Conservation (phyloP, 2,113 vertebrate genomes). For the Coracopsis vasa region DNA sequence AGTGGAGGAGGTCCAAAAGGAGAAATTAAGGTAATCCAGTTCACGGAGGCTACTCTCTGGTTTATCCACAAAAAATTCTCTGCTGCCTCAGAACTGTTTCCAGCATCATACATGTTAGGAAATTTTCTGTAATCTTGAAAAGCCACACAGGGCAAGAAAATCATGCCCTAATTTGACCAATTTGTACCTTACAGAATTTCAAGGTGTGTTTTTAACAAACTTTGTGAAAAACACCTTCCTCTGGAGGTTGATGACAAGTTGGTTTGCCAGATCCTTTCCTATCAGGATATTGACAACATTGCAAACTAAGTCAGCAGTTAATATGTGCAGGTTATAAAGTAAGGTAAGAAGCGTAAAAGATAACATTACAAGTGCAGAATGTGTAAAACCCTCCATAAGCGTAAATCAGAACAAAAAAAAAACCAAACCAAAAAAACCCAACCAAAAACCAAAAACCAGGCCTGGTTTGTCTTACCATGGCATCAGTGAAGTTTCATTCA, state of each 20-base stretch:
- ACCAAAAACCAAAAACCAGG: no score
- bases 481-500: neutral
- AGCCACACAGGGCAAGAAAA: neutral
- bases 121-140: neutral
- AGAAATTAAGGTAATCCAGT: neutral
- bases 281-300: fast-evolving
- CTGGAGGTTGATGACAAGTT: neutral
- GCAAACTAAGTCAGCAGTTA: neutral
- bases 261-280: neutral
- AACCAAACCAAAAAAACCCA: no score
- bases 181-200: neutral
- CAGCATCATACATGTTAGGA: neutral
- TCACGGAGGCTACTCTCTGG: neutral
- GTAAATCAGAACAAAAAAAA: neutral
- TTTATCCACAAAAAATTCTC: neutral
- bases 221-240: neutral
- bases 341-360: neutral
- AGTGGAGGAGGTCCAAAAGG: neutral
- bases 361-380: neutral
- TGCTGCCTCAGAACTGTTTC: neutral
- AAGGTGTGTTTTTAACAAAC: neutral
- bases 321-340: neutral
- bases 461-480: neutral
- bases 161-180: neutral
- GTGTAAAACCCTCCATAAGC: neutral